These are phyloP conservation scores for Bombus impatiens DNA, from an alignment of 1,140 invertebrate genomes.

Conservation along the genomic window DNA sequence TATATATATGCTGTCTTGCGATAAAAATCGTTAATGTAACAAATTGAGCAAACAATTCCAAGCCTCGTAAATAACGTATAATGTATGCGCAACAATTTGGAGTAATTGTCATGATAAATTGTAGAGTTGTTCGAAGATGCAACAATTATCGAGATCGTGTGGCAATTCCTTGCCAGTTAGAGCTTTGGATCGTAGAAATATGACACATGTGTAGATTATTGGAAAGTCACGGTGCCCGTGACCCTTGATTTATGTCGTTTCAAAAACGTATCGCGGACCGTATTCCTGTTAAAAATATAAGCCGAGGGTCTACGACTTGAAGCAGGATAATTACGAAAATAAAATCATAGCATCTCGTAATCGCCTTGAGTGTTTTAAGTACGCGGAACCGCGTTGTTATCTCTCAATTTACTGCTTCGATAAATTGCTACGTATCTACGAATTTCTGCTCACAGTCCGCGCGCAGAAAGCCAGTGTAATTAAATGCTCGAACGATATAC, in stretches of 20 bases:
- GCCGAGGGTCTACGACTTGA: no score
- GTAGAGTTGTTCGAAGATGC: no score
- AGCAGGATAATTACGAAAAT: conserved; percentile 15
- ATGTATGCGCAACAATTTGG: no score
- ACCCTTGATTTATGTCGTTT: conserved; percentile 47
- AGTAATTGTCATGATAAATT: no score
- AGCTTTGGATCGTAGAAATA: no score
- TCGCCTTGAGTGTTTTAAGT: conserved; percentile 31
- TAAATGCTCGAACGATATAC: conserved; percentile 9
- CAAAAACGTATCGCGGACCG: background rate
- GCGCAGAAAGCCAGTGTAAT: background rate
- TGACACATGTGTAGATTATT: background rate
- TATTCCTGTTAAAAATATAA: background rate
- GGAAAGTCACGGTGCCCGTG: conserved; percentile 33
- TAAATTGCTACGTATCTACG: conserved; percentile 17
- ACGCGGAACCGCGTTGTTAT: conserved; percentile 25
- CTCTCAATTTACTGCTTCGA: conserved; percentile 35
- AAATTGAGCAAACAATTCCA: no score
- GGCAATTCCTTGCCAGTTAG: no score
- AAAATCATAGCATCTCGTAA: conserved; percentile 39
- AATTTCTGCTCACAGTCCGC: background rate
- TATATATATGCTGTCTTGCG: no score
- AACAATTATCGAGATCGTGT: no score
- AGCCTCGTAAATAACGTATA: no score
- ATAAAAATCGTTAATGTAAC: no score